A percentile compares a stretch with the other conserved stretches of the same genome.
Evolutionary conservation across 2,888 invertebrate genomes (phyloP).

Genomic region (Oeneis ivallda): DNA sequence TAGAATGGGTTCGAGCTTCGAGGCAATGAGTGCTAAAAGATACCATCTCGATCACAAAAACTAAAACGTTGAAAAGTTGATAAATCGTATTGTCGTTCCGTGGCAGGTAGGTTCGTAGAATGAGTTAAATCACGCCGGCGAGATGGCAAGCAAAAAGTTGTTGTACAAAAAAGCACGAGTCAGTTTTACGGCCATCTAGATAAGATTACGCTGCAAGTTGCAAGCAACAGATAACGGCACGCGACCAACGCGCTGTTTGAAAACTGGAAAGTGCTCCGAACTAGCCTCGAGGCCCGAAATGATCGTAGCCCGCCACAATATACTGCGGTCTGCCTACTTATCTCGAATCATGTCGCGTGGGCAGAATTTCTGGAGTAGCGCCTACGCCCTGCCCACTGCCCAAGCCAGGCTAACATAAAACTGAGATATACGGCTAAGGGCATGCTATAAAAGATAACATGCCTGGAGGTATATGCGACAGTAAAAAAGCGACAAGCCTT

Average conservation of each 20-base stretch:
- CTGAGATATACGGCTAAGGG: constrained; percentile 66
- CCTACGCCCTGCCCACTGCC: constrained; percentile 59
- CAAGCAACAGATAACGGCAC: constrained; percentile 51
- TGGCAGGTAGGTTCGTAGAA: background rate
- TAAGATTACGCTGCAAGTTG: constrained; percentile 34
- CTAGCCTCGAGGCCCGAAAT: constrained; percentile 54
- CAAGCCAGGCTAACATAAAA: constrained; percentile 55
- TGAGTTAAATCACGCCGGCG: background rate
- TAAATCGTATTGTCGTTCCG: background rate
- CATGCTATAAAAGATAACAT: constrained; percentile 67
- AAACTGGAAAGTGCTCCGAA: constrained; percentile 65
- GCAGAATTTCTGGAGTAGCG: constrained; percentile 71
- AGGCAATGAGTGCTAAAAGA: background rate
- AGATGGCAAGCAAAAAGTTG: constrained; percentile 3
- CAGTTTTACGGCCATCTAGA: constrained; percentile 20
- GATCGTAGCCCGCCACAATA: constrained; percentile 46
- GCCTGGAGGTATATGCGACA: constrained; percentile 57
- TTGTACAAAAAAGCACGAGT: constrained; percentile 17
- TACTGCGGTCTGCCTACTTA: constrained; percentile 48
- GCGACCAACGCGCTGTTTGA: constrained; percentile 66
- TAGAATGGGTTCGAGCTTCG: too few relatives aligned
- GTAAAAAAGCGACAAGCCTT: constrained; percentile 66
- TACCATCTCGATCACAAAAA: background rate
- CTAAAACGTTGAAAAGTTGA: background rate
- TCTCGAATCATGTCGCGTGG: constrained; percentile 70